Base-by-base conservation (phyloP, 2,113 vertebrate species). In the Myrmophylax atrothorax region DNA sequence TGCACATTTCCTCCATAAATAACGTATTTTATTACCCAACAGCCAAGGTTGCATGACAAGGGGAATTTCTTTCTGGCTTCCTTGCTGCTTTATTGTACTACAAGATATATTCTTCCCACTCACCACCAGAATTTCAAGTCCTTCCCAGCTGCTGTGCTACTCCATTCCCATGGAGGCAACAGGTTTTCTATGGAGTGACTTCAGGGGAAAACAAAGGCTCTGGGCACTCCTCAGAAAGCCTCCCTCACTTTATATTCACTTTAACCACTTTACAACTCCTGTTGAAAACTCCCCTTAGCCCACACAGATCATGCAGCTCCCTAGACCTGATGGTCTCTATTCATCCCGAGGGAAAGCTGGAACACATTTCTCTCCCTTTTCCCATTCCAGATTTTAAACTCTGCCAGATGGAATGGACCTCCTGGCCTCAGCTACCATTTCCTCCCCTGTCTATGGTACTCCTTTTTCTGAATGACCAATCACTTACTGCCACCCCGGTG, bases 291-390 rank as follows among this genome's bases (percentile, higher is more conserved):
- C 28, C 18, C 7, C 25, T 28, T 5, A 17, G 33, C 13, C 38
- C 26, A 26, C 7, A 24, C 0, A 11, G 29, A 52, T 22, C 59
- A 58, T 1, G 3, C 12, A 59, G 53, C 7, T 35, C 56, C 46
- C 17, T 29, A 56, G 22, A 47, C 26, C 14, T 17, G 28, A 49
- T 8, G 7, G 37, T n/a, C 31, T 62, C 24, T 16, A 18, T 8
- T n/a, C 25, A 16, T 52, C 52, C 14, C 0, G 0, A 50, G 60
- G 46, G 40, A 74, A 33, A 64, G 16, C 25, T 0, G 3, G 6
- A 18, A 74, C 7, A 16, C 11, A 29, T 7, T 69, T 16, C 40
- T 58, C 17, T 69, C 42, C 46, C 7, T 53, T 68, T 33, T 62
- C 37, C 42, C 24, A 16, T 25, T 52, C 26, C 1, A 2, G 37